Conservation (phyloP, 2,797 vertebrate genomes). For the Acanthis flammea region DNA sequence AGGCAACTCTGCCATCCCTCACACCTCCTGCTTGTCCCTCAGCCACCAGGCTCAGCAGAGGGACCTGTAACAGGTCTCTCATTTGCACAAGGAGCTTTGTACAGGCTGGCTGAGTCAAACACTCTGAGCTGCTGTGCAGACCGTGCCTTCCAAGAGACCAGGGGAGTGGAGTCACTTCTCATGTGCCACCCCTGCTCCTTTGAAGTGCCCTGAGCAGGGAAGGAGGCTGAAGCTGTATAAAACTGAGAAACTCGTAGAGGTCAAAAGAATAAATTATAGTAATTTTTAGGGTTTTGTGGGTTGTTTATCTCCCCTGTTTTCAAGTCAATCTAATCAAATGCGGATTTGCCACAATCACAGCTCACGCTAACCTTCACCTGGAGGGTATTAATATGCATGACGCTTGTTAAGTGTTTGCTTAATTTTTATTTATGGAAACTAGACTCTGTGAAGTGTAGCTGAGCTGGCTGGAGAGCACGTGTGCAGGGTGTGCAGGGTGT, state of each 20-base stretch:
- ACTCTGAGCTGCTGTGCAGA: fast-evolving
- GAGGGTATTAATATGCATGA: conserved; percentile 71
- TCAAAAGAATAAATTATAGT: conserved; percentile 28
- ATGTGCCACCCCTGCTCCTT: neutral
- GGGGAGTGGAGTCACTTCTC: neutral
- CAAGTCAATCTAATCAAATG: conserved; percentile 64
- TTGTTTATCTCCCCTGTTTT: conserved; percentile 51
- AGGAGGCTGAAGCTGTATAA: neutral
- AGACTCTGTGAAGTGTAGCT: conserved; percentile 6
- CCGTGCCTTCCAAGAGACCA: fast-evolving
- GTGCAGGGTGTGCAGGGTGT: neutral
- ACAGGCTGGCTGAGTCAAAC: neutral
- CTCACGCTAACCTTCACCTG: conserved; percentile 69
- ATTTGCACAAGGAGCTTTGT: neutral
- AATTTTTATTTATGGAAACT: conserved; percentile 73
- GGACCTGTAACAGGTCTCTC: neutral
- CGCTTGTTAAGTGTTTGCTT: conserved; percentile 63
- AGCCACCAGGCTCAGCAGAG: neutral
- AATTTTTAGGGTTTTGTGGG: conserved; percentile 30
- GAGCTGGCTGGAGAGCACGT: neutral
- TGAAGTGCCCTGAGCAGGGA: neutral
- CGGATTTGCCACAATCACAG: conserved; percentile 58
- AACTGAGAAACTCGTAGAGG: neutral
- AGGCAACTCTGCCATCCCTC: neutral
- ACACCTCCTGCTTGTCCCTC: neutral